phyloP scores from a whole-genome alignment of 1,140 invertebrate species.

The Dreissena polymorpha region DNA sequence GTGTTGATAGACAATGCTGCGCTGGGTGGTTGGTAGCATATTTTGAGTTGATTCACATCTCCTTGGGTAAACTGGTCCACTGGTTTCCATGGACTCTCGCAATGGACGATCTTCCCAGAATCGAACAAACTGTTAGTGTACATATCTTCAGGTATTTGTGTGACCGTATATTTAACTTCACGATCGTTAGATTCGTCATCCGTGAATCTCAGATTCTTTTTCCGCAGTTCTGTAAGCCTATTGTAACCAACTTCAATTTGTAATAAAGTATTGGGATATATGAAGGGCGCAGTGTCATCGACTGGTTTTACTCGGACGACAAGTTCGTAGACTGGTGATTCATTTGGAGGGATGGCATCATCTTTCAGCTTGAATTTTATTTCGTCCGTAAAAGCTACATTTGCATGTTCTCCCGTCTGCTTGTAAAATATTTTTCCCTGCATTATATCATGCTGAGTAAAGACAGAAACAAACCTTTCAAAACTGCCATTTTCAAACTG shows the following conservation, averaged over 20 bases:
- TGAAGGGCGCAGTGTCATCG: constrained; percentile 78
- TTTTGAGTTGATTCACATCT: constrained; percentile 78
- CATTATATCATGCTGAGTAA: constrained; percentile 78
- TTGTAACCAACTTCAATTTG: constrained; percentile 77
- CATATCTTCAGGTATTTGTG: constrained; percentile 73
- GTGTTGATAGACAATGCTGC: constrained; percentile 76
- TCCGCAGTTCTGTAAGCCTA: constrained; percentile 74
- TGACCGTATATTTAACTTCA: constrained; percentile 72
- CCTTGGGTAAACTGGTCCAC: constrained; percentile 77
- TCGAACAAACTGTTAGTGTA: constrained; percentile 72
- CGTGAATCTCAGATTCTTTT: constrained; percentile 73
- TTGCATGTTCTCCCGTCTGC: constrained; percentile 73
- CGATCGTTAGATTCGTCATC: constrained; percentile 77
- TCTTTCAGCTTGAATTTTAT: constrained; percentile 76
- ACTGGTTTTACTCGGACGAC: constrained; percentile 76
- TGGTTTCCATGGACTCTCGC: constrained; percentile 70
- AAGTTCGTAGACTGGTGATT: constrained; percentile 74
- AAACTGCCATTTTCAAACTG: constrained; percentile 72
- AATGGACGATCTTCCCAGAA: constrained; percentile 75
- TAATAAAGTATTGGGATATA: constrained; percentile 71
- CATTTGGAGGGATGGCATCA: constrained; percentile 76
- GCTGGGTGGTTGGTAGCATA: constrained; percentile 78
- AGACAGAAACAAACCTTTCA: constrained; percentile 73
- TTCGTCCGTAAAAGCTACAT: constrained; percentile 69
- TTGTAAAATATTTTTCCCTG: constrained; percentile 79